These are phyloP conservation scores for Leptinotarsa tumamoca DNA, from an alignment of 2,888 invertebrate species.

Conservation along the genomic window DNA sequence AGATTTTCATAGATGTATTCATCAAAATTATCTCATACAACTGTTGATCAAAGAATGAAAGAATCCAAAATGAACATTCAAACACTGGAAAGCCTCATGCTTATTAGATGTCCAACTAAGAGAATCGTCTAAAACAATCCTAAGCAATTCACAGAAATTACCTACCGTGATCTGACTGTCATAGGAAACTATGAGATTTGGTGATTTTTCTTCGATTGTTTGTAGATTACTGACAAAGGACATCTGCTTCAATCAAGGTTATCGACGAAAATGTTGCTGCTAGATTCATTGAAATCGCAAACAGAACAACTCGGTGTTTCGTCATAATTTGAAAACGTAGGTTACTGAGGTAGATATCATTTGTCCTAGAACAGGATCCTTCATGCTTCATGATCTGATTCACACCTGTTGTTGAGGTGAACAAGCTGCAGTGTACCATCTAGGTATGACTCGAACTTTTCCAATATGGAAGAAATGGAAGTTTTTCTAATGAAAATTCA, in stretches of 20 bases:
- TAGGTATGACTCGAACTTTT: background rate
- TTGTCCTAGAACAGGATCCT: no score
- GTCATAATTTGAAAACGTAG: background rate
- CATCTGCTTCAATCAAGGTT: background rate
- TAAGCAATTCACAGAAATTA: background rate
- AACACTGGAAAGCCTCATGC: no score
- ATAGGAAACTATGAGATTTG: background rate
- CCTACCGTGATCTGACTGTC: constrained; percentile 14
- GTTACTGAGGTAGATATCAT: background rate
- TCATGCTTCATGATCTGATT: no score
- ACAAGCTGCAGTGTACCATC: no score
- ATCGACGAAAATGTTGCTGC: background rate
- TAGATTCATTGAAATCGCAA: background rate
- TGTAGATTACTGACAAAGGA: background rate
- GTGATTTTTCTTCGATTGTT: background rate
- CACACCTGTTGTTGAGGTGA: background rate
- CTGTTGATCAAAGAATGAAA: no score
- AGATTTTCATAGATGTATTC: no score
- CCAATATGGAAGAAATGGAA: background rate
- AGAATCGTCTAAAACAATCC: constrained; percentile 7
- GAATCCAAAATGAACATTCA: no score
- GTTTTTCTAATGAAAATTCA: no score
- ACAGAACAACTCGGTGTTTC: background rate
- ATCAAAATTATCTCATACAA: no score
- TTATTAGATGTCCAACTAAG: background rate